Evolutionary conservation across 2,113 vertebrate species (phyloP).

Genomic region (Prunella himalayana): DNA sequence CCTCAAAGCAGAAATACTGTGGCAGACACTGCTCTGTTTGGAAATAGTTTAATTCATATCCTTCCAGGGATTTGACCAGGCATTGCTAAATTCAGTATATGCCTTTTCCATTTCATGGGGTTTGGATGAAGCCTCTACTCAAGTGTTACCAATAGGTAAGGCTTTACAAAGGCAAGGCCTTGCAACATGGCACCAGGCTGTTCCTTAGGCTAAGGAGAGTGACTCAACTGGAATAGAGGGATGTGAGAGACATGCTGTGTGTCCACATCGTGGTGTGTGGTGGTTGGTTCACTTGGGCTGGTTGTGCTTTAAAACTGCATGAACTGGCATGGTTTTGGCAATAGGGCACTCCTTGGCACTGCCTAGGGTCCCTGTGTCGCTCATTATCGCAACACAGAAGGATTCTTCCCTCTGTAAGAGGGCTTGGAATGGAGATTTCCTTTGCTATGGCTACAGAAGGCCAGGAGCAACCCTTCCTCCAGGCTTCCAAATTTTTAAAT

Average conservation of each 20-base stretch:
- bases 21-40: neutral
- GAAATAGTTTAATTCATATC: neutral
- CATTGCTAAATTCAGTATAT: neutral
- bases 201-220: neutral
- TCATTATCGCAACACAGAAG: neutral
- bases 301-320: neutral
- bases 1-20: neutral
- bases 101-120: neutral
- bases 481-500: neutral
- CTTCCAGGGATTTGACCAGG: neutral
- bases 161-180: neutral
- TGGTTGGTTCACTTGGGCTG: neutral
- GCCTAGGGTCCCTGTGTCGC: fast-evolving
- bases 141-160: neutral
- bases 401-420: neutral
- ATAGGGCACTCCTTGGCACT: neutral
- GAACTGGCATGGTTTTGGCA: neutral
- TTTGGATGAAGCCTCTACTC: neutral
- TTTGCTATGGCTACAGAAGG: neutral
- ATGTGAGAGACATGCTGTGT: neutral
- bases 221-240: neutral
- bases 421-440: neutral
- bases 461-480: neutral
- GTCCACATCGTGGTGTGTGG: neutral
- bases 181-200: neutral